Evolutionary conservation across 2,888 invertebrate species (phyloP).

Genomic region (Brachypterus glaber): DNA sequence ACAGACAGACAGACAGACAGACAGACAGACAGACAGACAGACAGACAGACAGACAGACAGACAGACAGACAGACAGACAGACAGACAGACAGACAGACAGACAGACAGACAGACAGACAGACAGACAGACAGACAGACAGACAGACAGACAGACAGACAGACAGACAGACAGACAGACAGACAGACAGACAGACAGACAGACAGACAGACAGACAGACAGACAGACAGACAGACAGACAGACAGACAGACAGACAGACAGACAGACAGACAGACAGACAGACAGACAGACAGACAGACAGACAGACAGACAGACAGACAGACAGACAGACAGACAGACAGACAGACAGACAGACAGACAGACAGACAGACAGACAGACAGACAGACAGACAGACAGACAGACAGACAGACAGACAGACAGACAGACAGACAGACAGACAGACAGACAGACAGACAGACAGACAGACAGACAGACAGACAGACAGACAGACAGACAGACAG

Average conservation of each 20-base stretch:
- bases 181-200: constrained; percentile 2
- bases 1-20: constrained; percentile 12
- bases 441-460: constrained; percentile 6
- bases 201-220: constrained; percentile 2
- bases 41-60: constrained; percentile 11
- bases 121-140: constrained; percentile 2
- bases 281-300: constrained; percentile 6
- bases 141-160: constrained; percentile 2
- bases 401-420: constrained; percentile 6
- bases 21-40: constrained; percentile 10
- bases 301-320: constrained; percentile 6
- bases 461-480: constrained; percentile 6
- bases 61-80: constrained; percentile 2
- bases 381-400: constrained; percentile 6
- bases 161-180: constrained; percentile 2
- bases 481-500: constrained; percentile 6
- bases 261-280: constrained; percentile 4
- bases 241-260: constrained; percentile 2
- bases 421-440: constrained; percentile 6
- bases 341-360: constrained; percentile 6
- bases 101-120: constrained; percentile 2
- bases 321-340: constrained; percentile 6
- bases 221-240: constrained; percentile 2
- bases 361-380: constrained; percentile 6
- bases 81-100: constrained; percentile 2